A percentile compares a stretch with the other conserved stretches of the same genome.
These are phyloP conservation scores for Muraenolepis orangiensis DNA, from an alignment of 2,797 vertebrate genomes.

Conservation along the genomic window DNA sequence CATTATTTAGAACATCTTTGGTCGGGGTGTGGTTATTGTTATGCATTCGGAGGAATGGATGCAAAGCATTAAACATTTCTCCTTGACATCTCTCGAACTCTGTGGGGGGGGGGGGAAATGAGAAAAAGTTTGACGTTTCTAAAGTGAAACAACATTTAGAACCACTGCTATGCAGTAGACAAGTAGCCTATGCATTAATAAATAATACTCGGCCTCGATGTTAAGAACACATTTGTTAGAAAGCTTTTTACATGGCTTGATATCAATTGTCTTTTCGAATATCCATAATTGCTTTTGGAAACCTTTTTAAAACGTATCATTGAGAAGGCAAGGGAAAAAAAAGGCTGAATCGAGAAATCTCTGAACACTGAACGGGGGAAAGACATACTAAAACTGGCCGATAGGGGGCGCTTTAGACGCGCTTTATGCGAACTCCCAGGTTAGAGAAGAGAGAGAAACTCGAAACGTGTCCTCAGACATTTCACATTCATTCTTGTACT, in stretches of 20 bases:
- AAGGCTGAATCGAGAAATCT: background rate
- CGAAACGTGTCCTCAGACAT: constrained; percentile 1
- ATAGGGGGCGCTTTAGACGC: constrained; percentile 95
- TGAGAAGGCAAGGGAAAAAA: background rate
- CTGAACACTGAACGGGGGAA: background rate
- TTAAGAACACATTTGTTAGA: constrained; percentile 43
- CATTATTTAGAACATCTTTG: constrained; percentile 71
- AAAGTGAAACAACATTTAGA: constrained; percentile 50
- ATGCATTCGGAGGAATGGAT: constrained; percentile 55
- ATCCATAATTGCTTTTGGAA: constrained; percentile 5
- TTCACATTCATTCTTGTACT: background rate
- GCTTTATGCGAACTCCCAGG: constrained; percentile 72
- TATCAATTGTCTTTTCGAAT: constrained; percentile 1
- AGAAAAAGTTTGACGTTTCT: constrained; percentile 60
- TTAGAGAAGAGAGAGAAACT: constrained; percentile 33
- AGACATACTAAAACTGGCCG: constrained; percentile 60
- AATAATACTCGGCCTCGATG: constrained; percentile 28
- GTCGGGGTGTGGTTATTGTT: constrained; percentile 65
- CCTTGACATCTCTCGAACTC: constrained; percentile 37
- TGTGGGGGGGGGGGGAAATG: constrained; percentile 27
- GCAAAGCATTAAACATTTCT: constrained; percentile 25
- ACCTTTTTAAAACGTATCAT: constrained; percentile 1
- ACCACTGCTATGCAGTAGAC: constrained; percentile 24
- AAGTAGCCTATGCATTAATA: constrained; percentile 2
- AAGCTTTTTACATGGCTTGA: background rate